Percentiles rank a stretch among this genome's conserved stretches.
phyloP scores from a whole-genome alignment of 2,113 vertebrate genomes.

The Tachuris rubrigastra region DNA sequence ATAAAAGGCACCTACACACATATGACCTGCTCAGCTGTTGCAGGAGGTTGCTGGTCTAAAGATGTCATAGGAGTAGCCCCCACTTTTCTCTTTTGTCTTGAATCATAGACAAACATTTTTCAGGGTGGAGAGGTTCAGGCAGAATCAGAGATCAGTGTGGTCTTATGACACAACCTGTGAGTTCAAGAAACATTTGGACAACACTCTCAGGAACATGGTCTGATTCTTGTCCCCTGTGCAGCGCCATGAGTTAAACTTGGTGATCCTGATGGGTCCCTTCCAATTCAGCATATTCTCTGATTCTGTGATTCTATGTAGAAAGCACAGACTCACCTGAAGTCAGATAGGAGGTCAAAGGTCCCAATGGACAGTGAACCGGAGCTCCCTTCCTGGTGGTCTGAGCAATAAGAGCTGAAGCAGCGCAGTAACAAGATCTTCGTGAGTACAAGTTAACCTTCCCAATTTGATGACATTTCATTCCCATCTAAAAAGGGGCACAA shows the following conservation, averaged over 20 bases:
- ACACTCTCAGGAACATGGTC: not conserved
- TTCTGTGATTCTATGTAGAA: not conserved
- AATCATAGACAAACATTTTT: not conserved
- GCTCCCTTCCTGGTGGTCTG: not conserved
- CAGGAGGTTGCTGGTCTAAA: not conserved
- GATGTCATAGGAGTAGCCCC: not conserved
- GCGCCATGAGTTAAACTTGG: not conserved
- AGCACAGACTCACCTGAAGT: not conserved
- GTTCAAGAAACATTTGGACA: not conserved
- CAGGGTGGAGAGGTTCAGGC: not conserved
- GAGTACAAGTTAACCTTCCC: not conserved
- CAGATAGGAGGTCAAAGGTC: not conserved
- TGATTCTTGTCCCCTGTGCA: not conserved
- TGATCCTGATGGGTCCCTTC: not conserved
- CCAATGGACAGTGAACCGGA: rapidly evolving
- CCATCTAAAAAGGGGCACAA: not conserved
- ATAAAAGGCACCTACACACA: not conserved
- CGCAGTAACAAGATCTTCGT: not conserved
- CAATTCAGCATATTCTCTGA: not conserved
- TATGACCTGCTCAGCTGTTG: not conserved
- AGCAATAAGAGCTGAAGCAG: not conserved
- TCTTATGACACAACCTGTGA: not conserved
- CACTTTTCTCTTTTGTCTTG: not conserved
- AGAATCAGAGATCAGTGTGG: not conserved
- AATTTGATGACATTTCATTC: not conserved